These are phyloP conservation scores for Chelidonichthys spinosus DNA, from an alignment of 2,797 vertebrate species.

Conservation along the genomic window DNA sequence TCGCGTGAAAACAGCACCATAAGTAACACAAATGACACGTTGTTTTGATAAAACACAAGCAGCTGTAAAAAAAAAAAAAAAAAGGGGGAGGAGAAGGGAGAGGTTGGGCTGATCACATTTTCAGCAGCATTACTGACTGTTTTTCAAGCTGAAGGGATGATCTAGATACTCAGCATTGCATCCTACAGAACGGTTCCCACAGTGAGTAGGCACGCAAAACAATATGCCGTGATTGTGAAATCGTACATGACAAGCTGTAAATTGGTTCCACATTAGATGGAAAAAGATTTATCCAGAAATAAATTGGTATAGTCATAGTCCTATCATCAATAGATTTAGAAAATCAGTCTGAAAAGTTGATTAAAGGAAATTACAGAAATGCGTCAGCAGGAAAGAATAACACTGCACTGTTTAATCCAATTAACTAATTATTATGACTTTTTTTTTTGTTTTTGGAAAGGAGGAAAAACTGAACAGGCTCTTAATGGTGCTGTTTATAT, in stretches of 20 bases:
- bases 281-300: conserved; percentile 66
- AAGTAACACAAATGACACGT: conserved; percentile 45
- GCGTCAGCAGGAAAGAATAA: conserved; percentile 62
- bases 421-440: conserved; percentile 76
- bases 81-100: not conserved
- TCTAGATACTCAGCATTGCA: conserved; percentile 21
- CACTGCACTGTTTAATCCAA: conserved; percentile 73
- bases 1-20: conserved; percentile 47
- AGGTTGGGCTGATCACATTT: conserved; percentile 39
- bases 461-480: conserved; percentile 49
- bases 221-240: conserved; percentile 62
- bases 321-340: conserved; percentile 61
- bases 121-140: conserved; percentile 21
- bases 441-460: conserved; percentile 55
- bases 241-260: conserved; percentile 68
- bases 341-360: conserved; percentile 63
- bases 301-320: conserved; percentile 62
- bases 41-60: conserved; percentile 64
- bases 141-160: conserved; percentile 26
- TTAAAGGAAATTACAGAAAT: conserved; percentile 68
- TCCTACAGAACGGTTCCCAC: conserved; percentile 35
- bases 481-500: conserved; percentile 61
- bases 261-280: conserved; percentile 78
- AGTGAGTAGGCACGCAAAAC: conserved; percentile 37
- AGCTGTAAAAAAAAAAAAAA: conserved; percentile 6